phyloP scores from a whole-genome alignment of 2,113 vertebrate species.

The Ptyas mucosa region DNA sequence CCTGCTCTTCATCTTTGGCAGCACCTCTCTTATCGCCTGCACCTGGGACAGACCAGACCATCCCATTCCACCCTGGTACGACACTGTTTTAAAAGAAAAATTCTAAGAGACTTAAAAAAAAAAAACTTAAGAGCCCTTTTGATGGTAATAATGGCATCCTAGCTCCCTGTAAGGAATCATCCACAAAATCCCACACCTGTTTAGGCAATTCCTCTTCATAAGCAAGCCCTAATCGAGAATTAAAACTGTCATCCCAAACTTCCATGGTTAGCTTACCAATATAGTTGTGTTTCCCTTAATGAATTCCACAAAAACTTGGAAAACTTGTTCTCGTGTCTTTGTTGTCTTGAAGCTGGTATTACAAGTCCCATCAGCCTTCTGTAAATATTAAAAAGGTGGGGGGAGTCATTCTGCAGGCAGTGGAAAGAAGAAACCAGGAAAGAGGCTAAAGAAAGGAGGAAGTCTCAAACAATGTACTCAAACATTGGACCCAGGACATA shows the following conservation, averaged over 20 bases:
- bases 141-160: neutral
- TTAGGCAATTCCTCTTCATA: neutral
- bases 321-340: slow-evolving; percentile 82
- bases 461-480: neutral
- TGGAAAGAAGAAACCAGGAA: neutral
- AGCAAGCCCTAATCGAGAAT: neutral
- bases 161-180: neutral
- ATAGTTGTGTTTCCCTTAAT: slow-evolving; percentile 81
- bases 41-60: neutral
- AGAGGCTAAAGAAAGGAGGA: neutral
- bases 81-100: neutral
- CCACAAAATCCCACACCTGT: neutral
- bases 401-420: neutral
- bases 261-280: slow-evolving; percentile 72
- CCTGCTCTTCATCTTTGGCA: neutral
- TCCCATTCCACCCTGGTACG: neutral
- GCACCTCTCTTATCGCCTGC: neutral
- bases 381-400: slow-evolving; percentile 30
- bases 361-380: slow-evolving; percentile 91
- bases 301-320: slow-evolving; percentile 85
- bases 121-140: neutral
- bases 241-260: neutral
- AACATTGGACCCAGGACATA: neutral
- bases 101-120: too few species aligned
- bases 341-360: slow-evolving; percentile 97